Evolutionary conservation across 1,140 invertebrate species (phyloP).

Genomic region (Drosophila parabipectinata): DNA sequence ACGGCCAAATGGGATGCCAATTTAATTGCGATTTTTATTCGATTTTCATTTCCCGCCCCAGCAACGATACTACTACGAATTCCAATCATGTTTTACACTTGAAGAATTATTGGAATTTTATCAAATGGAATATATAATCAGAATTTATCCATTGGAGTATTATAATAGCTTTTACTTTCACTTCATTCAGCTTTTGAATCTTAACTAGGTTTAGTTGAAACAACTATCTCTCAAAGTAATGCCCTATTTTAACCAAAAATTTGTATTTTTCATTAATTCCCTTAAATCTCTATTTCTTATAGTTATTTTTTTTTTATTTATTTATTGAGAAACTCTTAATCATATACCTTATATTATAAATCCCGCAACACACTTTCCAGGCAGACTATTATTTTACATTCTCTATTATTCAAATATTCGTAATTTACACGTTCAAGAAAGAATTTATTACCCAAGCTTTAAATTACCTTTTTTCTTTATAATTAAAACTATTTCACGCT

Average conservation of each 20-base stretch:
- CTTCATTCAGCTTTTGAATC: background rate
- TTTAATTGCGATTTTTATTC: slow-evolving; percentile 30
- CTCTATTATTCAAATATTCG: background rate
- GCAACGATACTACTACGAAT: background rate
- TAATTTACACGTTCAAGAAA: background rate
- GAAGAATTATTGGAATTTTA: background rate
- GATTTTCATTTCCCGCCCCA: slow-evolving; percentile 19
- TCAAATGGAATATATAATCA: background rate
- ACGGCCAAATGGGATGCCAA: slow-evolving; percentile 9
- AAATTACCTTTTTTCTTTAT: background rate
- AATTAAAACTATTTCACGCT: background rate
- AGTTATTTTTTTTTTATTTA: background rate
- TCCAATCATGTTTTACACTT: background rate
- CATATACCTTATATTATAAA: background rate
- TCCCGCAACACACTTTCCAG: too few species aligned
- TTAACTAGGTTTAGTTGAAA: background rate
- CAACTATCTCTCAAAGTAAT: too few species aligned
- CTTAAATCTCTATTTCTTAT: too few species aligned
- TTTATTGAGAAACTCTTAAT: background rate
- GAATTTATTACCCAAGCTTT: background rate
- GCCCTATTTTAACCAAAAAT: too few species aligned
- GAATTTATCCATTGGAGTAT: too few species aligned
- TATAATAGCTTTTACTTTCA: too few species aligned
- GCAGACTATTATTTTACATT: background rate
- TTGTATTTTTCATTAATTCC: too few species aligned